These are phyloP conservation scores for Hymenochirus boettgeri DNA, from an alignment of 2,113 vertebrate species.

Conservation along the genomic window DNA sequence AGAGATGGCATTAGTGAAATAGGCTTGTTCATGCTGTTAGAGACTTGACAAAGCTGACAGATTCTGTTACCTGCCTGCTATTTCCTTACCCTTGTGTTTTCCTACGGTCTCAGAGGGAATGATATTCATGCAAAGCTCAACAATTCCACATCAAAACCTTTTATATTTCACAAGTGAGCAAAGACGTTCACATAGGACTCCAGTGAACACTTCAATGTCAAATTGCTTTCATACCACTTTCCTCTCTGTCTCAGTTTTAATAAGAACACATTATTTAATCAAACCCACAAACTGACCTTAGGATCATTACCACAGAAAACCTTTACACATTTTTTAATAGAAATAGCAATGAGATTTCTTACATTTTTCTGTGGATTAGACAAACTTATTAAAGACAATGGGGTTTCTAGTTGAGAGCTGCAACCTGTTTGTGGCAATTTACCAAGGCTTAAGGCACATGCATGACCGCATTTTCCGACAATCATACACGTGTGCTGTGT, in stretches of 20 bases:
- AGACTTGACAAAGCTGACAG: conserved; percentile 29
- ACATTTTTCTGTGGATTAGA: not conserved
- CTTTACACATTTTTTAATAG: conserved; percentile 24
- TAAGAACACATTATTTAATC: conserved; percentile 55
- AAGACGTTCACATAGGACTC: conserved; percentile 42
- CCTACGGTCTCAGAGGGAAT: conserved; percentile 22
- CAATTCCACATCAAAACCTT: conserved; percentile 28
- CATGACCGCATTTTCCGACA: too few species aligned
- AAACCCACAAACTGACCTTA: conserved; percentile 50
- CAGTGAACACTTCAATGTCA: conserved; percentile 50
- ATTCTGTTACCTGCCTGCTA: conserved; percentile 37
- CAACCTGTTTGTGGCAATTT: too few species aligned
- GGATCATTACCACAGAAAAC: conserved; percentile 42
- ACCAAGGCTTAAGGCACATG: too few species aligned
- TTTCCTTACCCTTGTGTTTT: conserved; percentile 29
- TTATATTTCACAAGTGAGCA: conserved; percentile 38
- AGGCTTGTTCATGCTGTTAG: conserved; percentile 17
- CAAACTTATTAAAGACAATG: too few species aligned
- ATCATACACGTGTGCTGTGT: too few species aligned
- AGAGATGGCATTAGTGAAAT: conserved; percentile 29
- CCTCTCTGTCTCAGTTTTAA: conserved; percentile 55
- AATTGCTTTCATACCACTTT: conserved; percentile 48
- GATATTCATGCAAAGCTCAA: conserved; percentile 13
- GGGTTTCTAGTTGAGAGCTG: too few species aligned
- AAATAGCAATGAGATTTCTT: not conserved